A percentile compares a stretch with the other conserved stretches of the same genome.
These are phyloP conservation scores for Lycaon pictus DNA, from an alignment of 2,113 vertebrate genomes.

Conservation along the genomic window DNA sequence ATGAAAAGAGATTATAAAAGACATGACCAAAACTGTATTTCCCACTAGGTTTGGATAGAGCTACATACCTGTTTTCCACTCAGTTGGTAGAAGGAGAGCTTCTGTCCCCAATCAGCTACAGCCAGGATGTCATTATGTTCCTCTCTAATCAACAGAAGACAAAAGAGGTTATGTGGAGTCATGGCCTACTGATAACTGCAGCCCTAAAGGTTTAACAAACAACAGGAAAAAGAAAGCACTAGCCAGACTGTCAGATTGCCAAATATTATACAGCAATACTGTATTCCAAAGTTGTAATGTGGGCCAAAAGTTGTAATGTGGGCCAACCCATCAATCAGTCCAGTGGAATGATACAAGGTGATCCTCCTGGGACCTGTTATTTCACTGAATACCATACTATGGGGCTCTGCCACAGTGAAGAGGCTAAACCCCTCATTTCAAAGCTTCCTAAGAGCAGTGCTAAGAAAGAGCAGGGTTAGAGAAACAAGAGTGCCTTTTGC, in stretches of 20 bases:
- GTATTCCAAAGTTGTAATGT: neutral
- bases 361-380: neutral
- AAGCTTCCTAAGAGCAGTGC: neutral
- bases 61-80: slow-evolving; percentile 96
- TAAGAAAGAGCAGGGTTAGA: neutral
- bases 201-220: slow-evolving; percentile 59
- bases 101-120: slow-evolving; percentile 98
- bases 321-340: neutral
- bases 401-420: neutral
- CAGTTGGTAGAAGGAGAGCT: slow-evolving; percentile 97
- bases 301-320: neutral
- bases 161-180: slow-evolving; percentile 65
- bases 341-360: neutral
- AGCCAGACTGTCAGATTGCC: slow-evolving; percentile 43
- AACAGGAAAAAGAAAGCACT: slow-evolving; percentile 70
- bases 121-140: slow-evolving; percentile 98
- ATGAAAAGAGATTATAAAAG: neutral
- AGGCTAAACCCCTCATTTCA: neutral
- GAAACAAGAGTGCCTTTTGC: neutral
- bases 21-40: neutral
- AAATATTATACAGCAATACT: neutral
- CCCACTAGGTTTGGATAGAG: neutral
- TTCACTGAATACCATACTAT: neutral
- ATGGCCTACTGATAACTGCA: slow-evolving; percentile 11
- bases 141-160: slow-evolving; percentile 89